Evolutionary conservation across 2,888 invertebrate genomes (phyloP).

Genomic region (Theretra japonica): DNA sequence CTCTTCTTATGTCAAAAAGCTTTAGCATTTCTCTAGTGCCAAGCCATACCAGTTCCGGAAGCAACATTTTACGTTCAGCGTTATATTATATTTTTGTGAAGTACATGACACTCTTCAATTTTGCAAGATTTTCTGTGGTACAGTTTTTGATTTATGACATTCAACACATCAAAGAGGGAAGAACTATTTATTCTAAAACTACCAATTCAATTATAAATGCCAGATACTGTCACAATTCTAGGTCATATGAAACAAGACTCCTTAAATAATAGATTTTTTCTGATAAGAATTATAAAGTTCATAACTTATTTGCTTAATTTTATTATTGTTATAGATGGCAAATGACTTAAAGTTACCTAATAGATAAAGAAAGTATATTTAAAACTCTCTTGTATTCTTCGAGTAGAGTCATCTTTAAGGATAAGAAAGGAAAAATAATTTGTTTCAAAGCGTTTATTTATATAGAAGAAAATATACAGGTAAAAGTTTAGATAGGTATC

Average conservation of each 20-base stretch:
- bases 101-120: constrained; percentile 60
- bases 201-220: neutral
- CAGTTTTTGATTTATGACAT: constrained; percentile 26
- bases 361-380: too few species aligned
- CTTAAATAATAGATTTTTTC: neutral
- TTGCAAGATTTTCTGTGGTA: constrained; percentile 43
- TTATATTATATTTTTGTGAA: constrained; percentile 43
- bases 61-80: constrained; percentile 60
- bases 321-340: too few species aligned
- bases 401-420: too few species aligned
- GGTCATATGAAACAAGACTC: neutral
- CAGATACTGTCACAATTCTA: neutral
- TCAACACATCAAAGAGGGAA: constrained; percentile 7
- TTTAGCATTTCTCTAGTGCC: constrained; percentile 44
- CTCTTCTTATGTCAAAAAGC: constrained; percentile 37
- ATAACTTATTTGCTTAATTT: too few species aligned
- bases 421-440: neutral
- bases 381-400: too few species aligned
- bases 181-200: constrained; percentile 5
- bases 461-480: neutral
- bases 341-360: too few species aligned
- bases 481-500: too few species aligned
- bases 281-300: too few species aligned
- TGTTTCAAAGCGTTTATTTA: constrained; percentile 6
- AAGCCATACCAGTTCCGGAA: constrained; percentile 61